Conservation (phyloP, 2,888 invertebrate species). For the Halictus ligatus region DNA sequence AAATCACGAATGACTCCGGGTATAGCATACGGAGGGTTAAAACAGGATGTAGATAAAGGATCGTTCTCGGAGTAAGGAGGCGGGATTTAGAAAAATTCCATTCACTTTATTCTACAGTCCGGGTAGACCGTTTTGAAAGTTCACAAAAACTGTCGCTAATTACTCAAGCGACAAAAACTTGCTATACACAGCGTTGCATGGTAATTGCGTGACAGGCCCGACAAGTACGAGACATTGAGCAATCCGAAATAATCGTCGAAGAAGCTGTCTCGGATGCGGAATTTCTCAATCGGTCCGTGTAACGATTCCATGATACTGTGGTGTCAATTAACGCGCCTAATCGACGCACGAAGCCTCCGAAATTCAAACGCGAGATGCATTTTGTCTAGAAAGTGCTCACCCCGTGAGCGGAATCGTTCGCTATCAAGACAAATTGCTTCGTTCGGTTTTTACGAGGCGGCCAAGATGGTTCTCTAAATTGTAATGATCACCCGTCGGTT, state of each 20-base stretch:
- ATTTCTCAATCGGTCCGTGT: neutral
- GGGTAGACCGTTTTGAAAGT: neutral
- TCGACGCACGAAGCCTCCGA: neutral
- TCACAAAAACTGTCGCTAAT: slow-evolving; percentile 7
- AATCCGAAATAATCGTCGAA: neutral
- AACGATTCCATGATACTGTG: neutral
- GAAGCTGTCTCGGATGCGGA: neutral
- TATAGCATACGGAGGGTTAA: neutral
- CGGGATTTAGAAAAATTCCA: neutral
- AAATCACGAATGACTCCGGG: no score
- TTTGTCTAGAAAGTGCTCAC: slow-evolving; percentile 25
- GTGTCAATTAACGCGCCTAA: neutral
- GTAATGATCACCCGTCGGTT: neutral
- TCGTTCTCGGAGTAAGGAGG: neutral
- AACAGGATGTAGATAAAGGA: neutral
- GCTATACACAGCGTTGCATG: neutral
- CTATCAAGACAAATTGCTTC: neutral
- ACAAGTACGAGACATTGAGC: neutral
- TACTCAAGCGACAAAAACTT: neutral
- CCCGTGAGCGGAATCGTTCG: neutral
- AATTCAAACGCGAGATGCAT: neutral
- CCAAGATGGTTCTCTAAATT: neutral
- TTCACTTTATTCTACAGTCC: neutral
- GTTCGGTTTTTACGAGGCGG: neutral
- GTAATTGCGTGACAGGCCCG: neutral